These are phyloP conservation scores for Calliphora vomitoria DNA, from an alignment of 2,888 invertebrate genomes.

Conservation along the genomic window DNA sequence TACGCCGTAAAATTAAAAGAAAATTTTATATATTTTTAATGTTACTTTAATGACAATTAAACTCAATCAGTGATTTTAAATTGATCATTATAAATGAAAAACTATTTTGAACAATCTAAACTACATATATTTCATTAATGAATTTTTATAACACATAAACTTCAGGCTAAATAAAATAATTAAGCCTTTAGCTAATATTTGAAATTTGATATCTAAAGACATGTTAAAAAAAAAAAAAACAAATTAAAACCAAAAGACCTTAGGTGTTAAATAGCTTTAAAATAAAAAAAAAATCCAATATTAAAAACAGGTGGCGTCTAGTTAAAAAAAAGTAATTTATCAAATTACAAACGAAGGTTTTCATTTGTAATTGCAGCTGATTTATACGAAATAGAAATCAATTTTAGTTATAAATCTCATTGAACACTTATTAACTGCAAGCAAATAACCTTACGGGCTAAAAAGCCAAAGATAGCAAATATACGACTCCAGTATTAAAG, in stretches of 20 bases:
- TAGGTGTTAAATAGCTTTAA: conserved; percentile 38
- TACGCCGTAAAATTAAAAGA: too few relatives aligned
- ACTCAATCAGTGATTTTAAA: too few relatives aligned
- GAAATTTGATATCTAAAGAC: conserved; percentile 24
- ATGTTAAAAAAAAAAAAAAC: not conserved
- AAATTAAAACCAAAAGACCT: conserved; percentile 42
- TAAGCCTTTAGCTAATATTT: conserved; percentile 6
- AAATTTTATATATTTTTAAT: too few relatives aligned
- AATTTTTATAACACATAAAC: not conserved
- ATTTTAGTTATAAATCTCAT: conserved; percentile 35
- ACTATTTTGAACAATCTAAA: too few relatives aligned
- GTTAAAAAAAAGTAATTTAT: conserved; percentile 39
- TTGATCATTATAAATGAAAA: too few relatives aligned
- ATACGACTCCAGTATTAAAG: conserved; percentile 13
- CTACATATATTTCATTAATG: too few relatives aligned
- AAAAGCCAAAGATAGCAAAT: conserved; percentile 19
- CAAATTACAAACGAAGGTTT: conserved; percentile 62
- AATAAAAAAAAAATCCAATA: conserved; percentile 9
- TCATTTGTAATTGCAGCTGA: conserved; percentile 39
- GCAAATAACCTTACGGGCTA: conserved; percentile 45
- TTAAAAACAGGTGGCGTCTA: conserved; percentile 68
- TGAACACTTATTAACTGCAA: conserved; percentile 42
- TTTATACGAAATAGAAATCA: conserved; percentile 61
- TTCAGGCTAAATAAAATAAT: not conserved
- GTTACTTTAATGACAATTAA: too few relatives aligned